A percentile compares a stretch with the other conserved stretches of the same genome.
These are phyloP conservation scores for Zosterops lateralis DNA, from an alignment of 2,113 vertebrate species.

Conservation along the genomic window DNA sequence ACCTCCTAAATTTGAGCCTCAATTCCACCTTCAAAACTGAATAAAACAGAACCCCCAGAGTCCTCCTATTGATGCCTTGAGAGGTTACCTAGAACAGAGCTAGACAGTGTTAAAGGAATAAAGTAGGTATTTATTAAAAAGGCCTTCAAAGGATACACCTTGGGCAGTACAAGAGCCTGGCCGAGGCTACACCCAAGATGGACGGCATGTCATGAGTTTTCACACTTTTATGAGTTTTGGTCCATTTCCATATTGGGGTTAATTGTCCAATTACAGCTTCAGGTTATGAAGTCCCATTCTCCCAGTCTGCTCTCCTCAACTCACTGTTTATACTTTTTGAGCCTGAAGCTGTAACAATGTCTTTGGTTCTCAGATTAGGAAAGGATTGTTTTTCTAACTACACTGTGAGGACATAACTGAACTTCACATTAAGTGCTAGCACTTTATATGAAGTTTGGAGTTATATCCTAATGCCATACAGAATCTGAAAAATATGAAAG, in stretches of 20 bases:
- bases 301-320: neutral
- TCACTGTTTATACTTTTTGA: rapidly evolving
- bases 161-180: too few relatives aligned
- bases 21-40: neutral
- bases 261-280: neutral
- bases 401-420: too few relatives aligned
- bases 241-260: too few relatives aligned
- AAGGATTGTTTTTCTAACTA: neutral
- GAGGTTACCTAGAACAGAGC: neutral
- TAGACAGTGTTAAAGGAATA: neutral
- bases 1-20: neutral
- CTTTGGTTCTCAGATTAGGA: rapidly evolving
- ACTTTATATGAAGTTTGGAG: neutral
- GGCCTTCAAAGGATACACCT: neutral
- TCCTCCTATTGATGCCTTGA: too few relatives aligned
- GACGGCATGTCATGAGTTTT: rapidly evolving
- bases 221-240: too few relatives aligned
- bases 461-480: rapidly evolving
- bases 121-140: neutral
- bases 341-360: neutral
- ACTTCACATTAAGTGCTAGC: too few relatives aligned
- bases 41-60: neutral
- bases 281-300: neutral
- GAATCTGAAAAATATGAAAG: neutral
- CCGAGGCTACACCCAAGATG: neutral